Base-by-base conservation (phyloP, 2,888 invertebrate genomes). In the Melitaea athalia region DNA sequence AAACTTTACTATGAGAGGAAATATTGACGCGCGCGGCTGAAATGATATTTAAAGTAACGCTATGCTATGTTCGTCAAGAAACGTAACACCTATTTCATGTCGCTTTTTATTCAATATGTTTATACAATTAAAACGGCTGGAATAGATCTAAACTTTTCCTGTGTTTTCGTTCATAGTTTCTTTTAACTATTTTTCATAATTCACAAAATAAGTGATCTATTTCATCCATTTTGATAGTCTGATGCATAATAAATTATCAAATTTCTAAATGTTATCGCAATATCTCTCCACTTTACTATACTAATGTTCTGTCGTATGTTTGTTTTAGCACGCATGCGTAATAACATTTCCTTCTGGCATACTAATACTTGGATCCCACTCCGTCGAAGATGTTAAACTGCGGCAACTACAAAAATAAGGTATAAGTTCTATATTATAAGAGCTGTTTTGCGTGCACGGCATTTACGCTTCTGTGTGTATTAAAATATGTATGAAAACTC, bases 291-390 rank as follows among this genome's bases (percentile, higher is more conserved):
- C 63, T 72, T 57, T 69, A 80, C 77, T 85, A 74, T 73, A 88
- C 85, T 92, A 92, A 92, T 91, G 81, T 86, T 79, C 80, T 87
- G 81, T 86, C 89, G 90, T 92, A 92, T 89, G 89, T 92, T 88
- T 92, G 91, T 92, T 92, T 90, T 92, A 92, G 92, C 88, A 84
- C 92, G 92, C 92, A 92, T 92, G 92, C 91, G 91, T 92, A 91
- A 92, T 92, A 92, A 92, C 92, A 87, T 92, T 92, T 86, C 92
- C 92, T 91, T 92, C 92, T 91, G 92, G 92, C 92, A 92, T 92
- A 92, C 92, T 92, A 92, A 92, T 92, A 81, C 71, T 86, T 88
- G 91, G 92, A 81, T 83, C 79, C 84, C 88, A 81, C 81, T 85
- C 80, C 85, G 85, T 79, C 85, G 85, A 81, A 85, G 88, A 79